A percentile compares a stretch with the other conserved stretches of the same genome.
phyloP scores from a whole-genome alignment of 2,113 vertebrate genomes.

The Otis tarda region DNA sequence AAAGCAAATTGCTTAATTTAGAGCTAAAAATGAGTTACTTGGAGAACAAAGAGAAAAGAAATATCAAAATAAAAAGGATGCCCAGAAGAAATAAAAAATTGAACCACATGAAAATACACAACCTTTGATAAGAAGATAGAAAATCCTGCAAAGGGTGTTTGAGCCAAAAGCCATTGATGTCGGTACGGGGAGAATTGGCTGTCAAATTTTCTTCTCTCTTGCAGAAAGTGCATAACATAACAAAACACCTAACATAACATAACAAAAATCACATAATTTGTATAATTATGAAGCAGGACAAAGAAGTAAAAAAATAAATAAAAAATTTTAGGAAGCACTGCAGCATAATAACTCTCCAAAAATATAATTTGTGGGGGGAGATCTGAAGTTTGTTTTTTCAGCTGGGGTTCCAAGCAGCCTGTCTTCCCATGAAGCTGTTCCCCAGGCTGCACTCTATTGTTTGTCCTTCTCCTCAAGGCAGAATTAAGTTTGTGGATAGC shows the following conservation, averaged over 20 bases:
- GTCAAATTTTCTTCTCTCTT: background rate
- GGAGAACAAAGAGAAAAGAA: constrained; percentile 34
- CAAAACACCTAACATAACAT: background rate
- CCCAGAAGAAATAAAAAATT: constrained; percentile 30
- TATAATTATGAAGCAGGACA: background rate
- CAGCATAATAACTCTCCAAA: background rate
- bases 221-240: background rate
- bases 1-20: constrained; percentile 48
- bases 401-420: background rate
- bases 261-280: background rate
- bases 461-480: background rate
- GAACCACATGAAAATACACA: background rate
- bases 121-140: background rate
- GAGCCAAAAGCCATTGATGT: background rate
- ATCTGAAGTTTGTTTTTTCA: background rate
- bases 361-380: background rate
- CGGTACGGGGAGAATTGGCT: background rate
- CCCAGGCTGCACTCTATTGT: background rate
- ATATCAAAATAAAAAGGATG: constrained; percentile 20
- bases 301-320: background rate
- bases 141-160: background rate
- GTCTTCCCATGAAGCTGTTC: background rate
- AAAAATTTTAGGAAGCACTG: background rate
- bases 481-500: background rate
- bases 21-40: background rate